Evolutionary conservation across 2,888 invertebrate genomes (phyloP), one percentile per base, ranked within the genome.

Genomic region (Furcula furcula): DNA sequence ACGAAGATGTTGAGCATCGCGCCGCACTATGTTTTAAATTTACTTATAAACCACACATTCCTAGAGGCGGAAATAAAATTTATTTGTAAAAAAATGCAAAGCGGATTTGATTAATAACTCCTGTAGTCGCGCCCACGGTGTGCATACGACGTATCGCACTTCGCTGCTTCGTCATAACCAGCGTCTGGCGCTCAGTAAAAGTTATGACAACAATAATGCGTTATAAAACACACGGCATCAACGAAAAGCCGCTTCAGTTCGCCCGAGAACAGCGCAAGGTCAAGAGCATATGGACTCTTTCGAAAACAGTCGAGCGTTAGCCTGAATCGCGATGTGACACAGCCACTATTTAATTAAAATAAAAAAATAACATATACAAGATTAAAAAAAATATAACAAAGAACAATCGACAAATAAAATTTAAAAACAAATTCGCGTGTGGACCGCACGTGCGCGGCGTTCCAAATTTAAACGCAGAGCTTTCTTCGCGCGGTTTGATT

Each of bases 131-230:
- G 4, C 2, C 23, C 2, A 23, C 10, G 11, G 9, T 16, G 15
- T 18, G 15, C 28, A 14, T 14, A 26, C 13, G 2, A 14, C 5
- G 41, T 46, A 36, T 25, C 25, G 16, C 38, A 16, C 38, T 37
- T 45, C 43, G 20, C 30, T 23, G 43, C 40, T 37, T 46, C 49
- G 34, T 34, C 38, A 47, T 45, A 45, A 41, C 44, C 47, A 40
- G 34, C 34, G 31, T 37, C 42, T 36, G 46, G 46, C 43, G 54
- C 55, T 54, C 76, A 60, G 77, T 76, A 81, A 85, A 81, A 83
- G 81, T 82, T 79, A 80, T 77, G 75, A 84, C 82, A 81, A 84
- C 83, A 84, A 77, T 76, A 71, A 71, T 71, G 73, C 77, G 72
- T 84, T 86, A 87, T 87, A 88, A 88, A 87, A 86, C 78, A 70